Evolutionary conservation across 2,113 vertebrate genomes (phyloP), one percentile per base, ranked within the genome.

Genomic region (Delphinapterus leucas): DNA sequence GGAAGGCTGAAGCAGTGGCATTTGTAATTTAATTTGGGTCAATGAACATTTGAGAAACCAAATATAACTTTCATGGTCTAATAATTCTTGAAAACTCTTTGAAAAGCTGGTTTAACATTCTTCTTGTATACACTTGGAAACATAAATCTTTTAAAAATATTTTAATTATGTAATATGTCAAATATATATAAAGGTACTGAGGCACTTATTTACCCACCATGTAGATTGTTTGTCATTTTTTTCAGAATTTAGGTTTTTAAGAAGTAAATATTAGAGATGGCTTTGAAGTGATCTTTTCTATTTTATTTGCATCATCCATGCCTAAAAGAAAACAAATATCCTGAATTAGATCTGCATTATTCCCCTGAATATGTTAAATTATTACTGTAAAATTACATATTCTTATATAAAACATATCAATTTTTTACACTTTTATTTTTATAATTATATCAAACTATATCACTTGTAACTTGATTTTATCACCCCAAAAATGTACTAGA

Each of bases 11-110:
- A 88, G 85, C 85, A 88, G 61, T 94, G 95, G 93, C 88, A 95
- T 97, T 97, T 88, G 92, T 93, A 94, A 90, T 96, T 95, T 97
- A 97, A 96, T 98, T 97, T 97, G 94, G 96, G 95, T 95, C 95
- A 96, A 53, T 77, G 93, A 95, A 92, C 94, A 96, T 95, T 92
- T 92, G 73, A 94, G 76, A 36, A 93, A 85, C 63, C 31, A 97
- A 97, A 94, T 95, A 80, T 81, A 92, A 95, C 88, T 96, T 93
- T 96, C 94, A 97, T 93, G 97, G 87, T 96, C 95, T 95, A 96
- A 92, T 95, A 96, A 92, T 94, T 97, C 47, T 90, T 97, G 74
- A 88, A 96, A 97, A 97, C 83, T 89, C 65, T 93, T 97, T 91
- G 84, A 82, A 97, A 97, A 90, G 44, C 87, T 97, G 53, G 8